Evolutionary conservation across 2,113 vertebrate species (phyloP), one percentile per base, ranked within the genome.

Genomic region (Gasterosteus nipponicus): DNA sequence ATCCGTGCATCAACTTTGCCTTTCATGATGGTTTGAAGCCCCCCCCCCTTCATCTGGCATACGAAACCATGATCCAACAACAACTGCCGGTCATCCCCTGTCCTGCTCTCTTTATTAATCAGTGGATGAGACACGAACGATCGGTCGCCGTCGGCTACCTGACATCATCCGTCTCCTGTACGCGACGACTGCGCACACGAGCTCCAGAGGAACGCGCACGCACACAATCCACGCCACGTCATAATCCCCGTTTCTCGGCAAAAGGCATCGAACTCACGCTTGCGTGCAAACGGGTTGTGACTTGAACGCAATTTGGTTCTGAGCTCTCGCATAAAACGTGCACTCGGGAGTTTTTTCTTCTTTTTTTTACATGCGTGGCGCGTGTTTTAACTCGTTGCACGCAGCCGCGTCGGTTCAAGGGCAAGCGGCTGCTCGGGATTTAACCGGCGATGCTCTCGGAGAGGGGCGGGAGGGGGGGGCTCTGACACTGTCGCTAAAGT

Each of bases 391-490:
- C 19, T 39, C 71, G 56, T 67, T 69, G 67, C 63, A 75, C 51
- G 70, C 65, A 57, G 65, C 59, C 15, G 70, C 67, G 41, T 60
- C 61, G 73, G 73, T 47, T 92, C 87, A 91, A 92, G 89, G 91
- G n/a, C 90, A 89, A 69, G 73, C 75, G 9, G 59, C 59, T 82
- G 75, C 66, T 74, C 73, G 5, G 82, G 77, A 85, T 88, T 35
- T 77, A 78, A 35, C 2, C 53, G 47, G 62, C 35, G 42, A 15
- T 26, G 5, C 54, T 47, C 42, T 14, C 74, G 5, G n/a, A 22
- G 33, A 31, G 33, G 65, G 61, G 33, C 77, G 33, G 18, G 8
- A n/a, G 22, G 7, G 63, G 3, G 33, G 12, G 35, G 35, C 5
- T 38, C 35, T 49, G 62, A 51, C 26, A 18, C 31, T 29, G 42